These are phyloP conservation scores for Paedocypris micromegethes DNA, from an alignment of 2,797 vertebrate species.

Conservation along the genomic window DNA sequence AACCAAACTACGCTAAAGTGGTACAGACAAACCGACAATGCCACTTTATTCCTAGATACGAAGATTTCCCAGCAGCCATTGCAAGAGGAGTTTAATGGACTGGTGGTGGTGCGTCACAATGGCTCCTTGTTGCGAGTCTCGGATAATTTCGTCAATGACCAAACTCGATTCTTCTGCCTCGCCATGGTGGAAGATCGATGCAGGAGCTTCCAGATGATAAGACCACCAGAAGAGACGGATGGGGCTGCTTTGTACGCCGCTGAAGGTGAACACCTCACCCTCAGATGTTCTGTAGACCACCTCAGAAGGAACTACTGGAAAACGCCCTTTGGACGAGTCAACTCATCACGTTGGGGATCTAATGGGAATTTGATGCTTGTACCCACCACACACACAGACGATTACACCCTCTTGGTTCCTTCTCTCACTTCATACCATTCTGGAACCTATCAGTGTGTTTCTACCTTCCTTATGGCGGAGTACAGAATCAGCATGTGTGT, in stretches of 20 bases:
- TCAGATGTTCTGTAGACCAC: slow-evolving; percentile 53
- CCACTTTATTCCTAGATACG: slow-evolving; percentile 60
- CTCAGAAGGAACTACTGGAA: slow-evolving; percentile 54
- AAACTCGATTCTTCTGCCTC: slow-evolving; percentile 55
- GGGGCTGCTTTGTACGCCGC: slow-evolving; percentile 50
- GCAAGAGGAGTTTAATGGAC: slow-evolving; percentile 41
- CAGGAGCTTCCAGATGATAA: slow-evolving; percentile 57
- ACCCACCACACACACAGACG: slow-evolving; percentile 14
- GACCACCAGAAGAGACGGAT: slow-evolving; percentile 40
- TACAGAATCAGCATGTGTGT: slow-evolving; percentile 59
- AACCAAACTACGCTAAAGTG: slow-evolving; percentile 56
- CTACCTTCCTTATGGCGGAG: slow-evolving; percentile 33
- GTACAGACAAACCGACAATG: slow-evolving; percentile 55
- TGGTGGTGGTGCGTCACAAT: slow-evolving; percentile 44
- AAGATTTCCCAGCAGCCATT: slow-evolving; percentile 51
- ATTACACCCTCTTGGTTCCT: slow-evolving; percentile 59
- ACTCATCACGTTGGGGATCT: slow-evolving; percentile 17
- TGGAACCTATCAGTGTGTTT: slow-evolving; percentile 62
- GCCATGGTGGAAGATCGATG: slow-evolving; percentile 55
- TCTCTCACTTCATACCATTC: slow-evolving; percentile 31
- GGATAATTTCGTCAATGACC: slow-evolving; percentile 38
- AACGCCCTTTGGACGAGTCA: slow-evolving; percentile 59
- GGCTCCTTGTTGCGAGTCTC: slow-evolving; percentile 53
- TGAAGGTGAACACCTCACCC: slow-evolving; percentile 53
- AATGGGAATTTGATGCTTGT: slow-evolving; percentile 41